Conservation (phyloP, 2,797 vertebrate genomes). For the Phylloscopus collybita region DNA sequence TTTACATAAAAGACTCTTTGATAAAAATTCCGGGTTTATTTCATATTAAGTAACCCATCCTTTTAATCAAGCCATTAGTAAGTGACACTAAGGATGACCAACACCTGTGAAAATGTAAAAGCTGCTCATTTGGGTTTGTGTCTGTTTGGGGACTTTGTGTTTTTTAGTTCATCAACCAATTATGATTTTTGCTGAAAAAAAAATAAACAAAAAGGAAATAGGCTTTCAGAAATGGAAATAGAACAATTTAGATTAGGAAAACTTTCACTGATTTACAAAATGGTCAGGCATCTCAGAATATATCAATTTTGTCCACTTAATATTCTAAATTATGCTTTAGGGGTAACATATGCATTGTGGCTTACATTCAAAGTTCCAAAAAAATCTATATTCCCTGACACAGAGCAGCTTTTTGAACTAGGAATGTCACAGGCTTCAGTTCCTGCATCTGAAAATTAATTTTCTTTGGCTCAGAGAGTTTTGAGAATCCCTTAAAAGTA, state of each 20-base stretch:
- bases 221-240: neutral
- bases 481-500: neutral
- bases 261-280: neutral
- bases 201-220: neutral
- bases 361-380: neutral
- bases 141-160: neutral
- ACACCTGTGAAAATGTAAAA: neutral
- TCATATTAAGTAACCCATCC: neutral
- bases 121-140: neutral
- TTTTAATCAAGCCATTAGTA: neutral
- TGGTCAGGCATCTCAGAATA: neutral
- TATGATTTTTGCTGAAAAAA: neutral
- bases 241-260: neutral
- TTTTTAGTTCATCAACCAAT: neutral
- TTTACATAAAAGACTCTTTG: neutral
- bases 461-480: neutral
- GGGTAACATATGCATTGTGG: neutral
- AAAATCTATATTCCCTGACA: neutral
- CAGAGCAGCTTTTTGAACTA: neutral
- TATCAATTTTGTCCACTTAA: neutral
- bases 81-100: neutral
- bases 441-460: neutral
- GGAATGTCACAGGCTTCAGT: neutral
- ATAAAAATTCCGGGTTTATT: neutral
- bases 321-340: neutral